Base-by-base conservation (phyloP, 1,140 invertebrate genomes). In the Eriosoma lanigerum region DNA sequence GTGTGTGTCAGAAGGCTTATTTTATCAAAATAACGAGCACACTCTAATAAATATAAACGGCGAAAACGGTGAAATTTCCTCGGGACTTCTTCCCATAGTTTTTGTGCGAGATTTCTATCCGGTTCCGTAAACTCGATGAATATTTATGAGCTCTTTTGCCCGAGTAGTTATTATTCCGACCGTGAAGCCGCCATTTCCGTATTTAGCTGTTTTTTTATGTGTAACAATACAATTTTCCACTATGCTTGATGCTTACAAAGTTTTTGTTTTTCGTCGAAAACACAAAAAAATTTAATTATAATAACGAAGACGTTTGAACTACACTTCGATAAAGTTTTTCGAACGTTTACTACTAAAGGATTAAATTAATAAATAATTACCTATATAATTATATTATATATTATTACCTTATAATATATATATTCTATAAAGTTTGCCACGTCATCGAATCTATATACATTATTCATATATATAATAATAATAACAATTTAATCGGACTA, bases 101-200 rank as follows among this genome's bases (percentile, higher is more conserved):
- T 54, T 21, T 56, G 50, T 52, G 29, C 26, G 52, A 75, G 72
- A 75, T 75, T 75, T 75, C 72, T 75, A 72, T 72, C 48, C 21
- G 26, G 24, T 75, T 21, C 29, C 24, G 19, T 32, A 32, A 56
- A 56, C 19, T 75, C 52, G 8, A 32, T 75, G 72, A 29, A 75
- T 75, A 75, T 75, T 54, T 50, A 75, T 75, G 72, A 75, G 72
- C 12, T 54, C 26, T 19, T 75, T 75, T 75, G 29, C 19, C 19
- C 24, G 19, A 56, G 24, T 38, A 54, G 24, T 75, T 56, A 56
- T 75, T 75, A 75, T 75, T 75, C 52, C 26, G 5, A 75, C 46
- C 72, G 29, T 54, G 29, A 56, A 75, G 72, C 72, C 44, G 24
- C 68, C 68, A 75, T 75, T 24, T 17, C 29, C 19, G 72, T 75